Conservation (phyloP, 2,888 invertebrate species). For the Torymus tubicola region DNA sequence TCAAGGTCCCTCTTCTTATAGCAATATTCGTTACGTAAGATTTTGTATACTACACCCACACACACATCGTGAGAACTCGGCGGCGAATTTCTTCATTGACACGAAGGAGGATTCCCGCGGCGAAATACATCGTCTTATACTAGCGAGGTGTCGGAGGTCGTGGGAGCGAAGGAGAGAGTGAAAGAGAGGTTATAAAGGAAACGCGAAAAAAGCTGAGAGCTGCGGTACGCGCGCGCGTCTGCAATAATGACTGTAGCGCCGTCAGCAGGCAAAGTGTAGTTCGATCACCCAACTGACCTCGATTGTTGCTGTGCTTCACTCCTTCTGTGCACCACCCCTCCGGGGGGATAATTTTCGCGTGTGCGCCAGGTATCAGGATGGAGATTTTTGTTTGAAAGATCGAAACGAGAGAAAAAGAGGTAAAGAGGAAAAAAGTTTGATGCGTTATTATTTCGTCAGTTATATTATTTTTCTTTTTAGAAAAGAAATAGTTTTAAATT, state of each 20-base stretch:
- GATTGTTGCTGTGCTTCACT: background rate
- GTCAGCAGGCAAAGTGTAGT: background rate
- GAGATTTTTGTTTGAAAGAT: too few relatives aligned
- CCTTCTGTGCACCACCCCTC: too few relatives aligned
- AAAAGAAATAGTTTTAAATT: too few relatives aligned
- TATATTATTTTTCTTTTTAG: too few relatives aligned
- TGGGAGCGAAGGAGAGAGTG: conserved; percentile 30
- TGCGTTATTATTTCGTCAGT: too few relatives aligned
- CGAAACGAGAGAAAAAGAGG: too few relatives aligned
- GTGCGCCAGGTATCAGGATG: too few relatives aligned
- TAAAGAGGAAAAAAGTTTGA: too few relatives aligned
- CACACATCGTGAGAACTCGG: background rate
- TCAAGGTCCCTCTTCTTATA: background rate
- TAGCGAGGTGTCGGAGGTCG: conserved; percentile 22
- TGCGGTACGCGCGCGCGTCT: background rate
- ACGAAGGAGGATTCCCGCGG: background rate
- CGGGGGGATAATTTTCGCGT: too few relatives aligned
- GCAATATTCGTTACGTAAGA: too few relatives aligned
- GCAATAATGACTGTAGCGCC: background rate
- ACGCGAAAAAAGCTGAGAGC: background rate
- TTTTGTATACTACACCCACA: too few relatives aligned
- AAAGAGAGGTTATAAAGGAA: background rate
- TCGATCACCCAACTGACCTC: conserved; percentile 30
- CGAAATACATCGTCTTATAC: too few relatives aligned
- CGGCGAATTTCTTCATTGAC: conserved; percentile 40